These are phyloP conservation scores for Zootoca vivipara DNA, from an alignment of 2,113 vertebrate genomes.

Conservation along the genomic window DNA sequence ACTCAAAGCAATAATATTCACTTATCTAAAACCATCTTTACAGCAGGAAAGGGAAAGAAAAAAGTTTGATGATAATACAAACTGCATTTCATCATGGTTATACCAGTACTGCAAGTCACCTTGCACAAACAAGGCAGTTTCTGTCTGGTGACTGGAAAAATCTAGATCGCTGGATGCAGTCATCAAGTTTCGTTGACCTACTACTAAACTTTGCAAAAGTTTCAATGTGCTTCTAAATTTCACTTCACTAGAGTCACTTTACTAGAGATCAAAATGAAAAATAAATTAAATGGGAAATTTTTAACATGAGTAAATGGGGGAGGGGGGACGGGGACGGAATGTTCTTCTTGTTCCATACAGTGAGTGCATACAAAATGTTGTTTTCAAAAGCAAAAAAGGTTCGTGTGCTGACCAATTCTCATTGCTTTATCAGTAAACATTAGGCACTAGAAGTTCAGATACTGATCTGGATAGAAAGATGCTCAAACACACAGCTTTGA, in stretches of 20 bases:
- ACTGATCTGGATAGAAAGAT: background rate
- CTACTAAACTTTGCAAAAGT: conserved; percentile 62
- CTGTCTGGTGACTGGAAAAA: conserved; percentile 60
- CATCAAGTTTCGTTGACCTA: conserved; percentile 71
- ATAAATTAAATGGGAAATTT: background rate
- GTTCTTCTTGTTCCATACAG: no score
- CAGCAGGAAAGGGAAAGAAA: conserved; percentile 24
- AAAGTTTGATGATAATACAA: conserved; percentile 34
- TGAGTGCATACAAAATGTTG: no score
- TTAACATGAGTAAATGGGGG: no score
- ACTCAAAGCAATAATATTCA: background rate
- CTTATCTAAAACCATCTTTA: conserved; percentile 22
- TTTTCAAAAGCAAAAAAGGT: no score
- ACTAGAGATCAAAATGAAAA: background rate
- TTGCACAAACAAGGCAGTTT: conserved; percentile 60
- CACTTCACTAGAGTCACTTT: conserved; percentile 11
- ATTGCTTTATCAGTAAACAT: background rate
- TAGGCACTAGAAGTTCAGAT: background rate
- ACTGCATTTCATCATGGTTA: conserved; percentile 25
- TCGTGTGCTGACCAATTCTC: background rate
- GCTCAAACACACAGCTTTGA: background rate
- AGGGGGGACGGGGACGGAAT: no score
- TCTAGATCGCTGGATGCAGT: conserved; percentile 48
- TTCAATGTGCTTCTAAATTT: conserved; percentile 44
- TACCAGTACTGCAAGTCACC: conserved; percentile 48